Evolutionary conservation across 2,113 vertebrate genomes (phyloP).

Genomic region (Clarias batrachus): DNA sequence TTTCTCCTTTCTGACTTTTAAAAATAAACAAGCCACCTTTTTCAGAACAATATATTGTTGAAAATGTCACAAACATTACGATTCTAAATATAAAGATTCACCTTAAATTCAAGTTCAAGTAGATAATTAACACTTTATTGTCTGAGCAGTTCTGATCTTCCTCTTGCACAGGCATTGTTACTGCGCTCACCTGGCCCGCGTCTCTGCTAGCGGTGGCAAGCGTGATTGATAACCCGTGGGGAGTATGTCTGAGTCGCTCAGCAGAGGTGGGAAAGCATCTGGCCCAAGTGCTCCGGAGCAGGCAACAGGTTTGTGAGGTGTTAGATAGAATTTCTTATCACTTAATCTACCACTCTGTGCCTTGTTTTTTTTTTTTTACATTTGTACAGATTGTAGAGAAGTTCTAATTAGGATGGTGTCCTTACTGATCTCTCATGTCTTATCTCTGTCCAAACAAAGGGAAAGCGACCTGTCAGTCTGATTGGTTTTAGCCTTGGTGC

Average conservation of each 20-base stretch:
- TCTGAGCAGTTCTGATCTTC: slow-evolving; percentile 6
- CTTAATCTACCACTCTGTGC: neutral
- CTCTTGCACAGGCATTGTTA: slow-evolving; percentile 79
- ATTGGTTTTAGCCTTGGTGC: slow-evolving; percentile 96
- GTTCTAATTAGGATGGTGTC: neutral
- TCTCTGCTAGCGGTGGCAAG: slow-evolving; percentile 85
- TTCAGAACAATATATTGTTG: neutral
- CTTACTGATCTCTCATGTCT: neutral
- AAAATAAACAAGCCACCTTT: neutral
- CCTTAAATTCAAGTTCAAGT: neutral
- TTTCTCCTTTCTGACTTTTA: neutral
- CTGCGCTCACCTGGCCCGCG: slow-evolving; percentile 88
- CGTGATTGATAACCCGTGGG: slow-evolving; percentile 97
- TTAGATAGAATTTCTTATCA: slow-evolving; percentile 19
- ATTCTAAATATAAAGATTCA: neutral
- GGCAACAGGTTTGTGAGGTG: slow-evolving; percentile 81
- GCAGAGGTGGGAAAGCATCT: slow-evolving; percentile 94
- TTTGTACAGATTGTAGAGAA: neutral
- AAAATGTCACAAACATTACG: neutral
- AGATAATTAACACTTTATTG: neutral
- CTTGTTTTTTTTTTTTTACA: neutral
- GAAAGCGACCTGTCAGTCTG: slow-evolving; percentile 88
- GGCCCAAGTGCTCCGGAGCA: slow-evolving; percentile 85
- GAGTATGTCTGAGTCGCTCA: slow-evolving; percentile 89
- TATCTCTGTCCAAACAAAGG: slow-evolving; percentile 68